Base-by-base conservation (phyloP, 2,797 vertebrate species). In the Pachyuromys duprasi region DNA sequence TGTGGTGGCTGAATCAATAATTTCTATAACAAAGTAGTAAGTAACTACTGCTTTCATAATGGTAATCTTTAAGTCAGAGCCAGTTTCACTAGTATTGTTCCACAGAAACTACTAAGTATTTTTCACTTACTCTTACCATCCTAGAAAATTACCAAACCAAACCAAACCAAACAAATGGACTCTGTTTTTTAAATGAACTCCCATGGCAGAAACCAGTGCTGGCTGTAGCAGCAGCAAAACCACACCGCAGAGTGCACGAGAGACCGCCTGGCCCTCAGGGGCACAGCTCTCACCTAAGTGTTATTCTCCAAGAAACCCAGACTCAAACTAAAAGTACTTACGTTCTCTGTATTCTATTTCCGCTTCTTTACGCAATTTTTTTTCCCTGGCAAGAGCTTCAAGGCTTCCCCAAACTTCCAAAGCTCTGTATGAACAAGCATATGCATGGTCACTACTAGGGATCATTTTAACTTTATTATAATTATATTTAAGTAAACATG, bases 371-470 rank as follows among this genome's bases (percentile, higher is more conserved):
- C 99, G 99, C 33, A 99, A 97, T 67, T 99, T 99, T 94, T 98
- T 99, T 98, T 99, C 99, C 97, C 99, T 98, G 97, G 99, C 99
- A 90, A 99, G 99, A 97, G 99, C 99, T 97, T 99, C 99, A 22
- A 98, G 99, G 95, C 99, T 99, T 97, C 99, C 99, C 99, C 99
- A 99, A 39, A 99, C 99, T 94, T 99, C 99, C 96, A 99, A 96
- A 24, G 99, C 99, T 98, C 99, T 99, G 97, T 80, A 45, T 3
- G 86, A 45, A 63, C 33, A 92, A 15, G 82, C 9, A 91, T 31
- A 92, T 14, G 76, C 22, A 93, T 8, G 17, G 13, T 49, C 60
- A 96, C 17, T 60, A 84, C 95, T 3, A 91, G 94, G 42, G 87
- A 90, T 49, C 22, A 96, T 81, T 14, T 94, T 89, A 88, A 97